A percentile compares a stretch with the other conserved stretches of the same genome.
These are phyloP conservation scores for Scrobipalpa atriplicella DNA, from an alignment of 2,888 invertebrate genomes.

Conservation along the genomic window DNA sequence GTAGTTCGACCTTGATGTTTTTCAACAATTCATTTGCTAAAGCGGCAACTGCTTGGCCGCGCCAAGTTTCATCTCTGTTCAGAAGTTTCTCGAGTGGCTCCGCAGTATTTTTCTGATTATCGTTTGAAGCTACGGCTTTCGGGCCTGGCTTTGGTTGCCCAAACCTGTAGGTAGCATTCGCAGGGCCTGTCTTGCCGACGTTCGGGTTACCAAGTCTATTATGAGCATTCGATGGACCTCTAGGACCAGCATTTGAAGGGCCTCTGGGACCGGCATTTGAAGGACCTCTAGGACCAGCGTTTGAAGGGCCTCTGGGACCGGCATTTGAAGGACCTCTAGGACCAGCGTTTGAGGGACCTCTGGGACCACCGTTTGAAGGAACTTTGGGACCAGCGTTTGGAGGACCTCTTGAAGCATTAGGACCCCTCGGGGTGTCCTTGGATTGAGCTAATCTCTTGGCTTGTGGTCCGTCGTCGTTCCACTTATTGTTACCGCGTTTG, in stretches of 20 bases:
- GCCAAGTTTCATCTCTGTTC: constrained; percentile 32
- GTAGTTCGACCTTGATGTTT: neutral
- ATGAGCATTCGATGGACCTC: neutral
- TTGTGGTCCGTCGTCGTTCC: constrained; percentile 3
- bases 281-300: neutral
- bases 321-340: neutral
- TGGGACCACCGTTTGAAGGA: neutral
- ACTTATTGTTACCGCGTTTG: neutral
- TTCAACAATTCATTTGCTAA: constrained; percentile 30
- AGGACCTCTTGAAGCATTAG: neutral
- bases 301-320: neutral
- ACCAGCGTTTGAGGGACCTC: neutral
- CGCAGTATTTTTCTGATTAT: neutral
- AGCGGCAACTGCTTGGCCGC: constrained; percentile 31
- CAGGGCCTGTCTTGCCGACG: neutral
- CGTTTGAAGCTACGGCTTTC: neutral
- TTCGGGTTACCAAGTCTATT: neutral
- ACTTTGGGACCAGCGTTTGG: neutral
- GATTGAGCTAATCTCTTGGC: constrained; percentile 3
- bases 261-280: neutral
- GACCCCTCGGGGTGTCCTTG: neutral
- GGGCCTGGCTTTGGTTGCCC: neutral
- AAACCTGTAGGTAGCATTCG: neutral
- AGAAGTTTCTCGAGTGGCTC: constrained; percentile 16
- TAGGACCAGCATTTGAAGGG: neutral